phyloP scores from a whole-genome alignment of 2,888 invertebrate genomes.

The Lepidocyrtoides sp. region DNA sequence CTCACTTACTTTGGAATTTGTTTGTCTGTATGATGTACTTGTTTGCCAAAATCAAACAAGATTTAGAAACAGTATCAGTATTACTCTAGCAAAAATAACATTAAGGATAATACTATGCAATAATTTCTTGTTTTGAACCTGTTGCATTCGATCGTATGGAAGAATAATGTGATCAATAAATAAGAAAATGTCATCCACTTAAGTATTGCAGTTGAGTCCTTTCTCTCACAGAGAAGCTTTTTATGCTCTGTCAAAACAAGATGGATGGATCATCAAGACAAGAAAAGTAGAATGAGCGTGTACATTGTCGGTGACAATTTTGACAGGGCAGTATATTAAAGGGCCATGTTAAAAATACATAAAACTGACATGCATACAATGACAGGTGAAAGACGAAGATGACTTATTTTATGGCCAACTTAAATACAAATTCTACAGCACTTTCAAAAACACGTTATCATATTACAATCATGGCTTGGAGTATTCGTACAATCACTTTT shows the following conservation, averaged over 20 bases:
- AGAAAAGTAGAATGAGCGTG: slow-evolving; percentile 5
- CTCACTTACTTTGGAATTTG: too few species aligned
- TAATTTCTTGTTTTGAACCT: too few species aligned
- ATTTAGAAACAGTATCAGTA: too few species aligned
- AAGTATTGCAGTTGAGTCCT: too few species aligned
- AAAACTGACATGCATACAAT: neutral
- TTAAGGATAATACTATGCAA: too few species aligned
- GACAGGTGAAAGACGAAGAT: neutral
- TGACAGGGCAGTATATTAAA: slow-evolving; percentile 30
- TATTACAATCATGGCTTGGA: neutral
- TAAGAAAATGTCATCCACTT: too few species aligned
- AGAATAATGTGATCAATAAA: too few species aligned
- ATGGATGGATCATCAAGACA: slow-evolving; percentile 63
- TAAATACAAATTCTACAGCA: slow-evolving; percentile 21
- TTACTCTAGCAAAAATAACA: too few species aligned
- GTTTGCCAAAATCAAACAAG: too few species aligned
- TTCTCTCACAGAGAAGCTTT: neutral
- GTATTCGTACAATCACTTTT: neutral
- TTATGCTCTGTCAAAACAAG: slow-evolving; percentile 58
- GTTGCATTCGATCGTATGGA: too few species aligned
- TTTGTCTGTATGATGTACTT: too few species aligned
- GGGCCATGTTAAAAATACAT: slow-evolving; percentile 2
- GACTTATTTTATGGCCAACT: neutral
- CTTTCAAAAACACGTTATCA: slow-evolving; percentile 24
- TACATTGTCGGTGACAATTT: slow-evolving; percentile 35